A percentile compares a stretch with the other conserved stretches of the same genome.
Conservation (phyloP, 1,140 invertebrate genomes). For the Littorina saxatilis region DNA sequence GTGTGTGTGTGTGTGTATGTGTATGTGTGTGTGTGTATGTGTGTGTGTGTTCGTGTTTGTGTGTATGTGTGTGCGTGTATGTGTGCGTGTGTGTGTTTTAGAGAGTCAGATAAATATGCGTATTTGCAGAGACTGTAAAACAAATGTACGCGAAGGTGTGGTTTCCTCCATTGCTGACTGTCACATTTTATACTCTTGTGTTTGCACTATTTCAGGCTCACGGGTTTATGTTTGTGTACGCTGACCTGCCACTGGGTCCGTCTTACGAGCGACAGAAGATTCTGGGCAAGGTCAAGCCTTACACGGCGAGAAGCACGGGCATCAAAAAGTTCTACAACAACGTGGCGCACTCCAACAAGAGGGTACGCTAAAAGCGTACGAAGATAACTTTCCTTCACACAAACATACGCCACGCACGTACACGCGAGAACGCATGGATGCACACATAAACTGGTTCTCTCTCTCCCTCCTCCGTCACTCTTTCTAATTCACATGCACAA, state of each 20-base stretch:
- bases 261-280: neutral
- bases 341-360: conserved; percentile 26
- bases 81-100: too few relatives aligned
- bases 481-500: too few relatives aligned
- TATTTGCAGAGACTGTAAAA: neutral
- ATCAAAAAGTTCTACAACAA: conserved; percentile 23
- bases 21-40: neutral
- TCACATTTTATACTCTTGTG: neutral
- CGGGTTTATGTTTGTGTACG: neutral
- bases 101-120: neutral
- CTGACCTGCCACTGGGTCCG: conserved; percentile 10
- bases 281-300: too few relatives aligned
- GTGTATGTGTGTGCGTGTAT: too few relatives aligned
- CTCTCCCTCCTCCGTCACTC: too few relatives aligned
- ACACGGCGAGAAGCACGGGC: too few relatives aligned
- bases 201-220: neutral
- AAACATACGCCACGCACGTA: too few relatives aligned
- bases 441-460: too few relatives aligned
- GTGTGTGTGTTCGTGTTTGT: neutral
- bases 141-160: neutral
- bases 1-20: neutral
- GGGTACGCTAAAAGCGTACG: neutral
- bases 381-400: too few relatives aligned
- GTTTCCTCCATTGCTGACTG: neutral
- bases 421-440: too few relatives aligned